Percentiles rank a stretch among this genome's conserved stretches.
These are phyloP conservation scores for Apoda limacodes DNA, from an alignment of 2,888 invertebrate genomes.

Conservation along the genomic window DNA sequence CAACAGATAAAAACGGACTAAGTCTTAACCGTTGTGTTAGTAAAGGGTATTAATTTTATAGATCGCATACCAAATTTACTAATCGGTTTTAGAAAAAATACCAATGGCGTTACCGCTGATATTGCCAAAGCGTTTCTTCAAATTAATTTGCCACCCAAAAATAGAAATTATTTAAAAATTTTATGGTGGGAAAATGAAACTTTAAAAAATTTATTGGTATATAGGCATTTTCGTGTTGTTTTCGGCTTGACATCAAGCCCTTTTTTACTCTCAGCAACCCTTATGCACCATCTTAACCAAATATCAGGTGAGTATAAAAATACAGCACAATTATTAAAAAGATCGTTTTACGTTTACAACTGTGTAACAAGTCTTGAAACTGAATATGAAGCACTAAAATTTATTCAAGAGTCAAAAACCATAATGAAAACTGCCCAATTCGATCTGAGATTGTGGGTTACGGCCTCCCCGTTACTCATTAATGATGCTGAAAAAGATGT, in stretches of 20 bases:
- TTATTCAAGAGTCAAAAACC: no score
- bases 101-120: constrained; percentile 8
- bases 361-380: no score
- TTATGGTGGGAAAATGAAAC: constrained; percentile 11
- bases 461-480: no score
- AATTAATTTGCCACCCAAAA: constrained; percentile 4
- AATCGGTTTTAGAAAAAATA: constrained; percentile 7
- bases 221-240: constrained; percentile 9
- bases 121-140: constrained; percentile 13
- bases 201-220: not conserved
- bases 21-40: constrained; percentile 6
- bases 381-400: no score
- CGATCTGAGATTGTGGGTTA: no score
- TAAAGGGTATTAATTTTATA: constrained; percentile 9
- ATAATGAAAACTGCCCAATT: no score
- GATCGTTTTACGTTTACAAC: no score
- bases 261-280: no score
- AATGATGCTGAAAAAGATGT: no score
- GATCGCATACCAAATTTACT: constrained; percentile 10
- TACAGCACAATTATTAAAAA: no score
- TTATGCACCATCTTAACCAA: no score
- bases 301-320: no score
- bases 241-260: constrained; percentile 10
- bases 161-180: constrained; percentile 8
- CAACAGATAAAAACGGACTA: constrained; percentile 5